Conservation (phyloP, 2,888 invertebrate species). For the Lobophora halterata region DNA sequence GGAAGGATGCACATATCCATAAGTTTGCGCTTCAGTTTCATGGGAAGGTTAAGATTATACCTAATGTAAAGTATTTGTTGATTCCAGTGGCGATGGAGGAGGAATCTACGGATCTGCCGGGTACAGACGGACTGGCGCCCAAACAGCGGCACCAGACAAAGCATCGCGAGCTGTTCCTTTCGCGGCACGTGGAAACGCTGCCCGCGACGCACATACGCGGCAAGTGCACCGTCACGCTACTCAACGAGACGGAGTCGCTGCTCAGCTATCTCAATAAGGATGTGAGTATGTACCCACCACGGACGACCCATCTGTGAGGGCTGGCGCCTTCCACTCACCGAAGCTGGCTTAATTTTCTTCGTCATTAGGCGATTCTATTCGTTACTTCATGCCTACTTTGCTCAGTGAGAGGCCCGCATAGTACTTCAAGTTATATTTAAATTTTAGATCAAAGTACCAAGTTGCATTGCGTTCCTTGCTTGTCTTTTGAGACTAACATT, state of each 20-base stretch:
- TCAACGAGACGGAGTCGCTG: slow-evolving; percentile 99
- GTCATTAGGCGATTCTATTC: too few relatives aligned
- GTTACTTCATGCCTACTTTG: too few relatives aligned
- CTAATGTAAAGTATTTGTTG: background rate
- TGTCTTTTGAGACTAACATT: too few relatives aligned
- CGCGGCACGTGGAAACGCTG: slow-evolving; percentile 97
- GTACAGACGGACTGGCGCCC: slow-evolving; percentile 85
- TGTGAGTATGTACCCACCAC: slow-evolving; percentile 83
- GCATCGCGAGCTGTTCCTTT: slow-evolving; percentile 98
- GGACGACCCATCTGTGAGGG: slow-evolving; percentile 26
- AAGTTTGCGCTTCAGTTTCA: too few relatives aligned
- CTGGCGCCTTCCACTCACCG: too few relatives aligned
- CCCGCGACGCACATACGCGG: slow-evolving; percentile 99
- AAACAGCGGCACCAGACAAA: slow-evolving; percentile 97
- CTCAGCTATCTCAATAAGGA: slow-evolving; percentile 98
- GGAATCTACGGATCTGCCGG: slow-evolving; percentile 82
- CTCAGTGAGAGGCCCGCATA: too few relatives aligned
- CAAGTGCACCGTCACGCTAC: slow-evolving; percentile 98
- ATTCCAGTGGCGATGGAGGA: slow-evolving; percentile 84
- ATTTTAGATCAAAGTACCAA: too few relatives aligned
- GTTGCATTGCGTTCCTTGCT: too few relatives aligned
- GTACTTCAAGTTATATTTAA: too few relatives aligned
- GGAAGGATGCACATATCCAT: too few relatives aligned
- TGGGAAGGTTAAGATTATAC: background rate
- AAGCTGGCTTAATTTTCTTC: too few relatives aligned